Evolutionary conservation across 2,888 invertebrate genomes (phyloP).

Genomic region (Laspeyria flexula): DNA sequence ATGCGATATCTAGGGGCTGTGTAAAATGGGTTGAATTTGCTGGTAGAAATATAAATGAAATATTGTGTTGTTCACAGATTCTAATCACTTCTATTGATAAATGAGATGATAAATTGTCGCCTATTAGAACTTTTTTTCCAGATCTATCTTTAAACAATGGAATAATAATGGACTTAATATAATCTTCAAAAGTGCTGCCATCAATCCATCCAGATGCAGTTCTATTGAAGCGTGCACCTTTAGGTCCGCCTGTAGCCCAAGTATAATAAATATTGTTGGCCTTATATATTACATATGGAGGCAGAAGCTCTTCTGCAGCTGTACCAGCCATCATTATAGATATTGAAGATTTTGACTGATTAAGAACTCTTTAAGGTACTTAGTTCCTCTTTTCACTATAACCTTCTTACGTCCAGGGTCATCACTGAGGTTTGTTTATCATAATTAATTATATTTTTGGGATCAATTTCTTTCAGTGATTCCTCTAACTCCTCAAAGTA

Average conservation of each 20-base stretch:
- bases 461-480: constrained; percentile 10
- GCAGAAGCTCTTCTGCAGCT: constrained; percentile 53
- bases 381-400: constrained; percentile 20
- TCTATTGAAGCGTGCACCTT: constrained; percentile 35
- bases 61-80: constrained; percentile 14
- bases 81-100: constrained; percentile 13
- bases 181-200: constrained; percentile 32
- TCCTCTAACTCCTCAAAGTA: constrained; percentile 11
- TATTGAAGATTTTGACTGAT: constrained; percentile 46
- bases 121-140: constrained; percentile 17
- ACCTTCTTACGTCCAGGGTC: constrained; percentile 20
- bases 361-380: constrained; percentile 25
- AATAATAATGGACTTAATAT: constrained; percentile 35
- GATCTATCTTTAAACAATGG: constrained; percentile 26
- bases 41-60: constrained; percentile 15
- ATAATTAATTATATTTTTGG: constrained; percentile 17
- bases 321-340: constrained; percentile 58
- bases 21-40: constrained; percentile 6
- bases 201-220: constrained; percentile 59
- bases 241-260: constrained; percentile 41
- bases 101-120: constrained; percentile 23
- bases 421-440: constrained; percentile 17
- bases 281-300: constrained; percentile 65
- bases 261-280: constrained; percentile 53
- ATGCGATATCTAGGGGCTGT: constrained; percentile 11